Base-by-base conservation (phyloP, 2,888 invertebrate genomes). In the Aricia artaxerxes region DNA sequence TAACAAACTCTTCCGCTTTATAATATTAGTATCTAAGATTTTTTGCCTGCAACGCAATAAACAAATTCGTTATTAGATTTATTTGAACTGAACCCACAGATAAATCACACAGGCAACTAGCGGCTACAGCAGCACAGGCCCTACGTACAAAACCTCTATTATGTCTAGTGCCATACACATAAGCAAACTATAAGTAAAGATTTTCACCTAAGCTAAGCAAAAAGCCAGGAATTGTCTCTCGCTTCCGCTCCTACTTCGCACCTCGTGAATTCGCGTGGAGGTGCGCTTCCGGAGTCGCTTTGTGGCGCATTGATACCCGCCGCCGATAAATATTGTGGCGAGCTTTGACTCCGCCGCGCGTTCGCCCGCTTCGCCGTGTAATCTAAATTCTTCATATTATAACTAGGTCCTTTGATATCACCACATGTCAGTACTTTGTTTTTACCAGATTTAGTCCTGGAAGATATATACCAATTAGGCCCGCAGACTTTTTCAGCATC, bases 321-420 rank as follows among this genome's bases (percentile, higher is more conserved):
- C 91, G 90, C 91, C 93, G 92, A 94, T 93, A 94, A 93, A 94
- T 94, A 94, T 94, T 94, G 93, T 92, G 93, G 92, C 90, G 89
- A 87, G 89, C 91, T 92, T 91, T 91, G 92, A 88, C 84, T 84
- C 53, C 86, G 86, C 83, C 84, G 80, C 83, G 83, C 79, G 80
- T 79, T 75, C 73, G 75, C 72, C 69, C 72, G 79, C 73, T 64
- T 40, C 84, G 83, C 83, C 83, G 82, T 83, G 83, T 80, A 79
- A 79, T 81, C 75, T 69, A 76, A 76, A 76, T 76, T 76, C 76
- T 57, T 76, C 53, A 24, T 82, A 83, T 83, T 80, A 82, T 80
- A 79, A 80, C 69, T 69, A 38, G 61, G 35, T 69, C 35, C 35
- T 38, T 35, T 64, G 49, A 69, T 69, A 31, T 57, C 57, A 57